phyloP scores from a whole-genome alignment of 2,113 vertebrate genomes.

The Parotia lawesii region DNA sequence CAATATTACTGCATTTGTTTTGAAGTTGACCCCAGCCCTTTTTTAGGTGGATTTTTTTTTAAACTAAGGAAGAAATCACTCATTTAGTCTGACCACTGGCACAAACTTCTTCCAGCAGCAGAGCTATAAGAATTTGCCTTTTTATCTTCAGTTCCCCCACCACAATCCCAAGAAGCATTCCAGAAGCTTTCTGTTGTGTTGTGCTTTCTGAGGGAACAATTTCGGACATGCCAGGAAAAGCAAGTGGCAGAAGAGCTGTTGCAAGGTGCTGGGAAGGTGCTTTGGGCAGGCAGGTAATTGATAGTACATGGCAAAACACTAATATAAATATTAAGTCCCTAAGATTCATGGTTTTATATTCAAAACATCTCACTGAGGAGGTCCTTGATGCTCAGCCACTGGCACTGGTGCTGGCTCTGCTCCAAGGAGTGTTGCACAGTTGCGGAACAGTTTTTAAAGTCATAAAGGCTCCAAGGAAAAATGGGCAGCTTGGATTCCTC shows the following conservation, averaged over 20 bases:
- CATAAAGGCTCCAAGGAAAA: background rate
- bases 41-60: background rate
- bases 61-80: background rate
- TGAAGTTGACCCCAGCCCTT: background rate
- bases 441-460: background rate
- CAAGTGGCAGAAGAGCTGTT: background rate
- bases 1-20: rapidly evolving
- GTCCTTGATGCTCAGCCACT: background rate
- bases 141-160: background rate
- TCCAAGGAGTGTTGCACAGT: background rate
- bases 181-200: background rate
- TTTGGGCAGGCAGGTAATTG: background rate
- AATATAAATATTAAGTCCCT: background rate
- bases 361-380: background rate
- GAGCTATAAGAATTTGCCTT: background rate
- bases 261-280: background rate
- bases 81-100: background rate
- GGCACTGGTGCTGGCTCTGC: background rate
- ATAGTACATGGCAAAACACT: background rate
- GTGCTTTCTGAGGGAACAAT: background rate
- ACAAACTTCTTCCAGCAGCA: background rate
- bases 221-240: background rate
- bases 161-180: background rate
- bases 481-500: background rate
- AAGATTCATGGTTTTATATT: background rate